Evolutionary conservation across 2,797 vertebrate genomes (phyloP), one percentile per base, ranked within the genome.

Genomic region (Salarias fasciatus): DNA sequence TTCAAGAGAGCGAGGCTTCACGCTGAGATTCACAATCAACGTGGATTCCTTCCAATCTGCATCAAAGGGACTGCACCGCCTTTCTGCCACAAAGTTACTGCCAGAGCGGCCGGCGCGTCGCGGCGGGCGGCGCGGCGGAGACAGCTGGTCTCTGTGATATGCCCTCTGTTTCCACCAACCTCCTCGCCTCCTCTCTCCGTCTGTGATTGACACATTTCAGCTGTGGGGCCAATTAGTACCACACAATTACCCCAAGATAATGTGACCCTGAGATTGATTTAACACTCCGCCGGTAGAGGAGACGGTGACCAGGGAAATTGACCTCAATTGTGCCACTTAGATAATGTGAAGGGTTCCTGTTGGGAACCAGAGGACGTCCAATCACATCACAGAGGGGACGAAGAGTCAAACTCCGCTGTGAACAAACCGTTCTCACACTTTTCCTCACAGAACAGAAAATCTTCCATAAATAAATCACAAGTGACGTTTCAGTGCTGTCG

Each of bases 231-330:
- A 78, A 81, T 87, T 83, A 86, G 57, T 49, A 38, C 40, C 15
- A 62, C 42, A 38, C 52, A 14, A 78, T 79, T 79, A 75, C 59
- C 51, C 41, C 47, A 11, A 63, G 43, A 76, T 69, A 48, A 71
- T 49, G 54, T 56, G 58, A 77, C 69, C 61, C 63, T 60, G 54
- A 55, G 80, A 84, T 59, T 77, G 77, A 86, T 84, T 80, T 54
- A 68, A 69, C 62, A 72, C 54, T 73, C 53, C 69, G 56, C 43
- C 41, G 35, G 45, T 63, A 11, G 49, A 54, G 67, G 71, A 43
- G 53, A 61, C 43, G 53, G 49, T 55, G 24, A 43, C 40, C 47
- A 69, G 28, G n/a, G 30, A 30, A 63, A 56, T 51, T 41, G 53
- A 58, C 42, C 63, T 75, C 43, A 62, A 54, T 45, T 42, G 53